These are phyloP conservation scores for Drosophila azteca DNA, from an alignment of 1,140 invertebrate genomes.

Conservation along the genomic window DNA sequence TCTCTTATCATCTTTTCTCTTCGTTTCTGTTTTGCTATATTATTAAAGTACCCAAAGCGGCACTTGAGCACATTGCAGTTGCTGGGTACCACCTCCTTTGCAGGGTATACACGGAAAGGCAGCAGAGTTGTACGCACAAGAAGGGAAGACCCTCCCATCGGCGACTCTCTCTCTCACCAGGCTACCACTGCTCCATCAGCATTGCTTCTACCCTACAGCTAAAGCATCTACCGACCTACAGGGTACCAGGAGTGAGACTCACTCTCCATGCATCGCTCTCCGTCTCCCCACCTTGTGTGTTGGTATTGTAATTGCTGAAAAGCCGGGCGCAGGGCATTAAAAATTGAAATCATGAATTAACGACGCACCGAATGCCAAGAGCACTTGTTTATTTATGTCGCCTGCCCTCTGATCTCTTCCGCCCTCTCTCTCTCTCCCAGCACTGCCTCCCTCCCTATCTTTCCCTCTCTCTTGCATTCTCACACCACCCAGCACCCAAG, in stretches of 20 bases:
- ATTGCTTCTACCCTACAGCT: too few species aligned
- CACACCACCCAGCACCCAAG: constrained; percentile 1
- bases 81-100: neutral
- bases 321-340: constrained; percentile 73
- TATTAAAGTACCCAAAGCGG: constrained; percentile 71
- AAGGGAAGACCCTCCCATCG: neutral
- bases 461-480: constrained; percentile 5
- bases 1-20: neutral
- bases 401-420: constrained; percentile 4
- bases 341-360: constrained; percentile 82
- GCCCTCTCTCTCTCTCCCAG: neutral
- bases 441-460: neutral
- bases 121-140: too few species aligned
- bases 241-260: neutral
- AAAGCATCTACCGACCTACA: neutral
- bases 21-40: constrained; percentile 45
- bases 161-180: too few species aligned
- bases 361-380: constrained; percentile 78
- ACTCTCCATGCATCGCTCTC: neutral
- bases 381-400: constrained; percentile 80
- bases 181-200: too few species aligned
- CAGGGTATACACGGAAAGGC: neutral
- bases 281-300: constrained; percentile 15
- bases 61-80: constrained; percentile 62
- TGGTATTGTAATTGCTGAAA: constrained; percentile 60